Evolutionary conservation across 1,140 invertebrate species (phyloP).

Genomic region (roundworm (Caenorhabditis elegans)): WBcel235 BX284602.5:5173001-5173500

Average conservation of each 20-base stretch:
- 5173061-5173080: constrained; percentile 16
- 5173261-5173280: neutral
- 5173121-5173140: neutral
- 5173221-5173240: constrained; percentile 36
- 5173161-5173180: constrained; percentile 35
- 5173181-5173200: constrained; percentile 30
- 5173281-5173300: constrained; percentile 20
- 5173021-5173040: neutral
- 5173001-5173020: neutral
- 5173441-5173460: neutral
- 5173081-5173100: neutral
- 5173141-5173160: constrained; percentile 3
- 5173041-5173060: neutral
- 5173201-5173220: constrained; percentile 27
- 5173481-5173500: neutral
- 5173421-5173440: neutral
- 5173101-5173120: no score
- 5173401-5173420: neutral
- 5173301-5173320: neutral
- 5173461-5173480: neutral
- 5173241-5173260: constrained; percentile 29
- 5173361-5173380: constrained; percentile 12
- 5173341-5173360: neutral
- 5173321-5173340: neutral
- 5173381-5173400: neutral